Conservation (phyloP, 2,888 invertebrate species). For the Phortica magna region DNA sequence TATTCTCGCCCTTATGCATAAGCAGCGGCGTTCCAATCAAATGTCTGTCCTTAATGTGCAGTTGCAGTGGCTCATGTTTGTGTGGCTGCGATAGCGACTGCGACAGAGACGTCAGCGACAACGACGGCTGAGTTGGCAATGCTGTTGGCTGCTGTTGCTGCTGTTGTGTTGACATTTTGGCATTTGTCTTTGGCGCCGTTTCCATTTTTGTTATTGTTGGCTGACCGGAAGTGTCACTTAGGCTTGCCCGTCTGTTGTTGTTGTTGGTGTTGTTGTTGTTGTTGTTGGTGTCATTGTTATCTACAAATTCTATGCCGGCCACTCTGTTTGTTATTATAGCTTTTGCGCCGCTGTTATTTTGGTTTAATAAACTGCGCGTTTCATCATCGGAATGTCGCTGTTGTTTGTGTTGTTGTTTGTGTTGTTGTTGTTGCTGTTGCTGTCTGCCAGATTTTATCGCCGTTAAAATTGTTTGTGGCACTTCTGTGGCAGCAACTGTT, state of each 20-base stretch:
- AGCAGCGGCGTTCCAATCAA: constrained; percentile 76
- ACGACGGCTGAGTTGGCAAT: constrained; percentile 6
- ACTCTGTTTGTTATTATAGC: constrained; percentile 17
- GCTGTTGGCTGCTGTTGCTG: constrained; percentile 8
- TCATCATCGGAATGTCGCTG: constrained; percentile 43
- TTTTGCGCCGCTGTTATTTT: constrained; percentile 17
- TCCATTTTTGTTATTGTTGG: constrained; percentile 37
- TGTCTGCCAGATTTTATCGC: constrained; percentile 52
- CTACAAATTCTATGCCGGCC: constrained; percentile 28
- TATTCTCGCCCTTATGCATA: constrained; percentile 76
- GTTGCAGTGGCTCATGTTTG: constrained; percentile 68
- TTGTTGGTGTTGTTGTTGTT: constrained; percentile 19
- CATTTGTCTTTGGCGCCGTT: constrained; percentile 32
- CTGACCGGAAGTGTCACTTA: constrained; percentile 59
- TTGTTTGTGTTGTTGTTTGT: constrained; percentile 24
- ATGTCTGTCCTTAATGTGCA: constrained; percentile 75
- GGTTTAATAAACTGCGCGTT: constrained; percentile 61
- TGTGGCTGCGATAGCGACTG: constrained; percentile 49
- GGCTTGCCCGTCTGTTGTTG: constrained; percentile 39
- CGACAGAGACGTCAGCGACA: too few relatives aligned
- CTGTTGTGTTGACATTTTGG: constrained; percentile 29
- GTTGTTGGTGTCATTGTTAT: constrained; percentile 49
- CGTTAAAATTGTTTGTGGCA: constrained; percentile 58
- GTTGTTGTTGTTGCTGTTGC: constrained; percentile 26
- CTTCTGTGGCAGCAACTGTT: constrained; percentile 52